phyloP scores from a whole-genome alignment of 2,888 invertebrate species.

The Lysandra coridon region DNA sequence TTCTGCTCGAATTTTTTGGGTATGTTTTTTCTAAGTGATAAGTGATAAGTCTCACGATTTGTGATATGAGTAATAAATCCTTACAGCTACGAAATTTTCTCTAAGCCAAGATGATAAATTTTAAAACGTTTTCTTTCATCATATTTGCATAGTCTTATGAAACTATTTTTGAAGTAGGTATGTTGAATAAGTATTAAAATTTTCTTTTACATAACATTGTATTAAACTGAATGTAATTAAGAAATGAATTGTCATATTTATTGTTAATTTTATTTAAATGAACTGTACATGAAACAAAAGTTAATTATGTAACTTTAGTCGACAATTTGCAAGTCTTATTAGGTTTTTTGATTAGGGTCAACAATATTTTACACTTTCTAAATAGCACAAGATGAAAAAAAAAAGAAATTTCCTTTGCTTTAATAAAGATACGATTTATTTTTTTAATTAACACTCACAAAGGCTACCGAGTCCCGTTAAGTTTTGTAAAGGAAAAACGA shows the following conservation, averaged over 20 bases:
- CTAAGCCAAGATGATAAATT: neutral
- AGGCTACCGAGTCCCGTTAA: neutral
- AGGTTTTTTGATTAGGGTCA: neutral
- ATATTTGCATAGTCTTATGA: constrained; percentile 5
- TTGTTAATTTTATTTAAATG: constrained; percentile 17
- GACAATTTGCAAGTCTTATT: neutral
- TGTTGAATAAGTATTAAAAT: neutral
- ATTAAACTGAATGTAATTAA: neutral
- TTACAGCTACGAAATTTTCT: neutral
- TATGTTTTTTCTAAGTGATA: no score
- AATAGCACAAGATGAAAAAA: neutral
- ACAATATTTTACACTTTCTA: constrained; percentile 12
- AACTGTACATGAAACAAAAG: constrained; percentile 15
- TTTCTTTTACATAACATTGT: neutral
- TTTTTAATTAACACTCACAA: neutral
- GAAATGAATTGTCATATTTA: constrained; percentile 5
- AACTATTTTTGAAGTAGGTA: neutral
- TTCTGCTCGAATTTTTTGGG: no score
- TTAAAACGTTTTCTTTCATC: neutral
- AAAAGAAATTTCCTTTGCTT: neutral
- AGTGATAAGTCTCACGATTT: no score
- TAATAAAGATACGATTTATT: neutral
- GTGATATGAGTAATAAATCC: no score
- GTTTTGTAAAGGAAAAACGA: neutral
- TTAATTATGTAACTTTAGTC: constrained; percentile 24